phyloP scores from a whole-genome alignment of 2,888 invertebrate genomes.

The Thereva nobilitata region DNA sequence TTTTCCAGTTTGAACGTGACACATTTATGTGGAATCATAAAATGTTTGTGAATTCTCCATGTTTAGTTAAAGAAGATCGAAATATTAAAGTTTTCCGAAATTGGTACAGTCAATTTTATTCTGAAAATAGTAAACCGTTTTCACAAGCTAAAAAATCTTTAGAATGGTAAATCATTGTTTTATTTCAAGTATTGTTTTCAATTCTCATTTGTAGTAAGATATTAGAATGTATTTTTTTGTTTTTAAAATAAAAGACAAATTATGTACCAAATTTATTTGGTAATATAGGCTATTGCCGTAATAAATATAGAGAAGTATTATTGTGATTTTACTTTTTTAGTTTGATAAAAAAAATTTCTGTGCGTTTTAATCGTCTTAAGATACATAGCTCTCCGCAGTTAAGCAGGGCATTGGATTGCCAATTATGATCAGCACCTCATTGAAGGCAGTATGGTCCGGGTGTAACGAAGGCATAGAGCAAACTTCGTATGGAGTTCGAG shows the following conservation, averaged over 20 bases:
- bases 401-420: no score
- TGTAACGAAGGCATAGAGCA: no score
- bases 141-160: slow-evolving; percentile 49
- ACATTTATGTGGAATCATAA: slow-evolving; percentile 88
- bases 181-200: neutral
- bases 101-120: slow-evolving; percentile 88
- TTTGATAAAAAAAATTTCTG: no score
- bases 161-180: slow-evolving; percentile 46
- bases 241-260: neutral
- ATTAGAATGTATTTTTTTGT: neutral
- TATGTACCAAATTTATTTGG: neutral
- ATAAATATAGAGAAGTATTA: no score
- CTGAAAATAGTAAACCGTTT: slow-evolving; percentile 67
- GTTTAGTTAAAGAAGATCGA: slow-evolving; percentile 75
- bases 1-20: slow-evolving; percentile 77
- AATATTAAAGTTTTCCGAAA: slow-evolving; percentile 71
- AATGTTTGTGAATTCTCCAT: slow-evolving; percentile 70
- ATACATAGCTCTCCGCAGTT: no score
- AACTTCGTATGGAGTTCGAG: no score
- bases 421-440: no score
- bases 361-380: no score
- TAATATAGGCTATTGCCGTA: neutral
- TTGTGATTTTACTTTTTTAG: no score
- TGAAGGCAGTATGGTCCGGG: no score
- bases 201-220: neutral